A percentile compares a stretch with the other conserved stretches of the same genome.
These are phyloP conservation scores for Anas platyrhynchos DNA, from an alignment of 2,113 vertebrate genomes.

Conservation along the genomic window DNA sequence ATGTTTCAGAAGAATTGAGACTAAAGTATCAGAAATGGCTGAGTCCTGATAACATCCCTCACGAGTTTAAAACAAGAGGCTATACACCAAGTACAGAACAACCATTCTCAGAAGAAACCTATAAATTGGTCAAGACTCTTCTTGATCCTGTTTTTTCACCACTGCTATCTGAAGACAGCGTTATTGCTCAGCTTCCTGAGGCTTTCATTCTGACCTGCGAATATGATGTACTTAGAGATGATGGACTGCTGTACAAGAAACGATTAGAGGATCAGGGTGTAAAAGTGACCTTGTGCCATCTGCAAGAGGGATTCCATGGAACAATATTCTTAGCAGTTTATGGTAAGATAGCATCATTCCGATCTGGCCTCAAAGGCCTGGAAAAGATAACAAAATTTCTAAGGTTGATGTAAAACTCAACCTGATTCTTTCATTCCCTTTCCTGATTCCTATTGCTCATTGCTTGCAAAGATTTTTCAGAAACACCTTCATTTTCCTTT, in stretches of 20 bases:
- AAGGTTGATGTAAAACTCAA: constrained; percentile 40
- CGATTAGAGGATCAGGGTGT: constrained; percentile 76
- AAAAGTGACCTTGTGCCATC: constrained; percentile 79
- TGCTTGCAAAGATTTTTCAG: neutral
- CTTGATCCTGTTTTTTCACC: neutral
- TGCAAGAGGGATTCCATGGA: constrained; percentile 83
- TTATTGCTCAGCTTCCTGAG: constrained; percentile 67
- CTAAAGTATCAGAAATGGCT: constrained; percentile 65
- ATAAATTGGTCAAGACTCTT: fast-evolving
- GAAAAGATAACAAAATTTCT: constrained; percentile 71
- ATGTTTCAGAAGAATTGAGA: constrained; percentile 71
- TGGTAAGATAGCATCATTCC: constrained; percentile 46
- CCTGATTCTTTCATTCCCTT: neutral
- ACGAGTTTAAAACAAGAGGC: constrained; percentile 62
- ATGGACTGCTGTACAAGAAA: constrained; percentile 82
- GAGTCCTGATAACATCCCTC: constrained; percentile 31
- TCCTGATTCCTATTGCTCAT: neutral
- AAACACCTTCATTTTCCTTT: neutral
- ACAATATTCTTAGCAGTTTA: constrained; percentile 51
- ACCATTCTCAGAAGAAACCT: constrained; percentile 53
- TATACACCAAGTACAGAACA: neutral
- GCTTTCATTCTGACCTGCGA: constrained; percentile 71
- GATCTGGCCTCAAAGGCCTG: constrained; percentile 56
- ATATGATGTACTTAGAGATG: constrained; percentile 82
- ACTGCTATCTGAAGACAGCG: constrained; percentile 47